Evolutionary conservation across 2,888 invertebrate species (phyloP), one percentile per base, ranked within the genome.

Genomic region (Drosophila melanosoma): DNA sequence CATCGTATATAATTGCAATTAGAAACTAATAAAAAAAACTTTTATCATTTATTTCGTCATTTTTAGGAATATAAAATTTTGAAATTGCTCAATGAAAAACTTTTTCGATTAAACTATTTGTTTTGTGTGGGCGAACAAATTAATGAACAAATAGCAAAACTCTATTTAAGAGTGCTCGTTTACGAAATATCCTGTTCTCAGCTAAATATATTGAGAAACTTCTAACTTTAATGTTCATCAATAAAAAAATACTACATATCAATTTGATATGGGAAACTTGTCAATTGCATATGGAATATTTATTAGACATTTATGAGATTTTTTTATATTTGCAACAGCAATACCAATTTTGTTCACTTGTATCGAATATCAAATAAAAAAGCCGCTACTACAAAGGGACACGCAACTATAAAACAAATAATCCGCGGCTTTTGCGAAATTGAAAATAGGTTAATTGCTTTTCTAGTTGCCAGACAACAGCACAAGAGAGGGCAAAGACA

Each of bases 401-500:
- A 45, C 26, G 32, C 52, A 53, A 62, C 51, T 45, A 15, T 15
- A 48, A 56, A 36, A n/a, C 42, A 48, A 59, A 67, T 69, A 81
- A 66, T 64, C 69, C 56, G 33, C 11, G 53, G 61, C 56, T 67
- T 69, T 64, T 29, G 26, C 23, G 36, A 17, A 42, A 42, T 48
- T 49, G 52, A 20, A 68, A 69, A 67, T 72, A 81, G 63, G 64
- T 57, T 65, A 81, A 83, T 81, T 76, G 69, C 63, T 70, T 81
- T 76, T 81, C 59, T 33, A 62, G 66, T 35, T 81, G 64, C 26
- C 60, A 51, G 29, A 40, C 26, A 65, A 59, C 35, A 49, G 57
- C 6, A 65, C 51, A 51, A 42, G 58, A 33, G n/a, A 35, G 40
- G 35, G 32, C 48, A 26, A 53, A 17, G 51, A 53, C 54, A 71